These are phyloP conservation scores for Dryobota labecula DNA, from an alignment of 2,888 invertebrate genomes.

Conservation along the genomic window DNA sequence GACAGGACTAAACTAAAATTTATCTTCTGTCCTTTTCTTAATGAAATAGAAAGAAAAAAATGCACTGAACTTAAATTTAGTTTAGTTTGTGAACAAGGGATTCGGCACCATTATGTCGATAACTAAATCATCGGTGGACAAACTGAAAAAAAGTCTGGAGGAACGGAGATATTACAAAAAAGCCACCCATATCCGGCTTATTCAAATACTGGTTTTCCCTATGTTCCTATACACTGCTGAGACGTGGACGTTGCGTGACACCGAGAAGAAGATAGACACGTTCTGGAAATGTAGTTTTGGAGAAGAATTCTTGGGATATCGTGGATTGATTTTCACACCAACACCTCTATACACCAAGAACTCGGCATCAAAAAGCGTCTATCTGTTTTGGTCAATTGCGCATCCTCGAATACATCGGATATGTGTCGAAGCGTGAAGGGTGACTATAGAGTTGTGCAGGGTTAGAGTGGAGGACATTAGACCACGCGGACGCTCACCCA, in stretches of 20 bases:
- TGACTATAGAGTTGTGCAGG: not conserved
- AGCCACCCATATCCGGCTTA: not conserved
- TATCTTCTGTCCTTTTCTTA: too few species aligned
- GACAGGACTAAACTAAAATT: too few species aligned
- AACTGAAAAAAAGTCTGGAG: not conserved
- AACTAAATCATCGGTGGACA: not conserved
- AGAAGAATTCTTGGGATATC: too few species aligned
- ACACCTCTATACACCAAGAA: not conserved
- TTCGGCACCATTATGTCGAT: too few species aligned
- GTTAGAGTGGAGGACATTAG: too few species aligned
- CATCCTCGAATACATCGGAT: not conserved
- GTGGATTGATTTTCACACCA: not conserved
- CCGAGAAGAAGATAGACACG: too few species aligned
- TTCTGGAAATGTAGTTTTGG: too few species aligned
- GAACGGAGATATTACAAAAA: not conserved
- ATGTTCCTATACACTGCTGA: too few species aligned
- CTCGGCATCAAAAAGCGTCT: not conserved
- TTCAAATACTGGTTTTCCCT: not conserved
- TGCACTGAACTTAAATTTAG: too few species aligned
- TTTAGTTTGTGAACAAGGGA: too few species aligned
- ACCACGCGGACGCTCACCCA: not conserved
- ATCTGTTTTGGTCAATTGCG: not conserved
- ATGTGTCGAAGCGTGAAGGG: not conserved
- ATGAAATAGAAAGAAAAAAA: too few species aligned
- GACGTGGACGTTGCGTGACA: too few species aligned